Evolutionary conservation across 1,140 invertebrate genomes (phyloP).

Genomic region (Triops longicaudatus): DNA sequence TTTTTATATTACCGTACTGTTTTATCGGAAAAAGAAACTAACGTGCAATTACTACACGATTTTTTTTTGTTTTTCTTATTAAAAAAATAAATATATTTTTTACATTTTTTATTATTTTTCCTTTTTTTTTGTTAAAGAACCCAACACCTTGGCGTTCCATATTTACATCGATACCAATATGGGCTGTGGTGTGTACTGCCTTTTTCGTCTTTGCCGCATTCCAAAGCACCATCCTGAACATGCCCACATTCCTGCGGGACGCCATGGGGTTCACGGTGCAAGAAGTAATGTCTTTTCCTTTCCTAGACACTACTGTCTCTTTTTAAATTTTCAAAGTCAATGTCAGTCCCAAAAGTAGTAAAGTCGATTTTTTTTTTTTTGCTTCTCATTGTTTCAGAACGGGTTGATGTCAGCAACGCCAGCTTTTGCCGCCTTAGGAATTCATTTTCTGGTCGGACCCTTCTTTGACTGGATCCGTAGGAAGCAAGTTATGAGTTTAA

Average conservation of each 20-base stretch:
- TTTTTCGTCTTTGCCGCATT: slow-evolving; percentile 53
- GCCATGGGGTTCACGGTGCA: slow-evolving; percentile 48
- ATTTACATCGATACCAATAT: slow-evolving; percentile 46
- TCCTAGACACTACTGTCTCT: not conserved
- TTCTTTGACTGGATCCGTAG: slow-evolving; percentile 33
- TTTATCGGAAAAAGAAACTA: no score
- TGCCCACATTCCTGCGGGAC: slow-evolving; percentile 51
- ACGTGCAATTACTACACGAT: no score
- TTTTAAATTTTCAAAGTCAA: no score
- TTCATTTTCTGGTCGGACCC: slow-evolving; percentile 32
- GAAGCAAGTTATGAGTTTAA: slow-evolving; percentile 31
- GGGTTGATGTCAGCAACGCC: slow-evolving; percentile 49
- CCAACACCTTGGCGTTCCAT: slow-evolving; percentile 45
- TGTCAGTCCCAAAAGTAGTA: not conserved
- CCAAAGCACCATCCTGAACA: slow-evolving; percentile 48
- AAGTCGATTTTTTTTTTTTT: not conserved
- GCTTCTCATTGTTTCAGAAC: slow-evolving; percentile 39
- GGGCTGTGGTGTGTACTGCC: slow-evolving; percentile 48
- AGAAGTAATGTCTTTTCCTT: slow-evolving; percentile 38
- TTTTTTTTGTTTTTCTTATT: no score
- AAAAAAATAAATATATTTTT: no score
- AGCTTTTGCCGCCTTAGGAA: slow-evolving; percentile 40
- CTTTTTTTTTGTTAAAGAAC: slow-evolving; percentile 8
- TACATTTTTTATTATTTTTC: no score
- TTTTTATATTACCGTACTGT: no score